These are phyloP conservation scores for Drosophila tropicalis DNA, from an alignment of 1,140 invertebrate genomes.

Conservation along the genomic window DNA sequence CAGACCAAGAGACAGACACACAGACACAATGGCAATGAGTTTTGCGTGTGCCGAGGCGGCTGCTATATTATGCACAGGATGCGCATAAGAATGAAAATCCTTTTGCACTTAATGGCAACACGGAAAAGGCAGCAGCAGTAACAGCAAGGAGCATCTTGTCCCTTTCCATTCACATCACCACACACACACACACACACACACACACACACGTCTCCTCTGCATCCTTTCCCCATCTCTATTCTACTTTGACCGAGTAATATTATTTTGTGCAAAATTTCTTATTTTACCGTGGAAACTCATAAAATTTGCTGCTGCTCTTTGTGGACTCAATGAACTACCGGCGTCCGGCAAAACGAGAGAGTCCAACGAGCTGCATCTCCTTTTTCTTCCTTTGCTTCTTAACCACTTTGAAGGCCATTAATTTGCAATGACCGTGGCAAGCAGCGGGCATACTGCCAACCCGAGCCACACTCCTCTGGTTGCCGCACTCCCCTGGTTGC, in stretches of 20 bases:
- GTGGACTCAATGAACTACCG: conserved; percentile 62
- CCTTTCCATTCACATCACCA: neutral
- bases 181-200: neutral
- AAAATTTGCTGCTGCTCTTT: conserved; percentile 69
- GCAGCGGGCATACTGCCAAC: conserved; percentile 22
- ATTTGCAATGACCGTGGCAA: conserved; percentile 72
- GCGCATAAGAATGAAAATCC: conserved; percentile 81
- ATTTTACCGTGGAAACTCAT: conserved; percentile 76
- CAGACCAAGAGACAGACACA: conserved; percentile 16
- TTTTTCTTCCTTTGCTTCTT: conserved; percentile 56
- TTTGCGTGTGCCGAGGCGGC: conserved; percentile 73
- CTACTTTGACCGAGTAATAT: conserved; percentile 56
- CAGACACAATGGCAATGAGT: conserved; percentile 61
- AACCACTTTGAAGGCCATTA: conserved; percentile 77
- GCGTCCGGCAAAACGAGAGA: conserved; percentile 37
- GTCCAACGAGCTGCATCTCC: conserved; percentile 54
- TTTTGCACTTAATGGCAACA: conserved; percentile 82
- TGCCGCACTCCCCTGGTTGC: conserved; percentile 6
- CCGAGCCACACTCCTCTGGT: conserved; percentile 33
- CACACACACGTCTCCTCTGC: neutral
- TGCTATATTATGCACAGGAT: conserved; percentile 80
- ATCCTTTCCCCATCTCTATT: neutral
- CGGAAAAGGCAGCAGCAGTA: conserved; percentile 51
- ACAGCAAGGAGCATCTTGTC: conserved; percentile 21
- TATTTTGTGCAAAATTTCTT: conserved; percentile 77